Evolutionary conservation across 1,140 invertebrate species (phyloP), one percentile per base, ranked within the genome.

Genomic region (Ectropis grisescens): DNA sequence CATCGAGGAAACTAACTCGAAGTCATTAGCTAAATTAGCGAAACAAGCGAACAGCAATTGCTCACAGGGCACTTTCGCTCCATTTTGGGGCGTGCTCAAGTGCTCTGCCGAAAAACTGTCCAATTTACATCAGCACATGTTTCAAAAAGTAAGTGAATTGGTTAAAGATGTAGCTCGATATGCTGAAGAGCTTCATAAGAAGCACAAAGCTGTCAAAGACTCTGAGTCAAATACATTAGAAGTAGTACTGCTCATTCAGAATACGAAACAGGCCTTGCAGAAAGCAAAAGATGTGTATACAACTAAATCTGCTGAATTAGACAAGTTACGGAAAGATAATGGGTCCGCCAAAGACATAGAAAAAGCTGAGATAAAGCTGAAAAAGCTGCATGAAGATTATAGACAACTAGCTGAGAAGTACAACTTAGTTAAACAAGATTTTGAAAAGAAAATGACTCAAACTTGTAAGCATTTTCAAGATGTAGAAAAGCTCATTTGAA

Each of bases 381-480:
- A 93, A 76, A 97, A 97, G 84, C 85, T 95, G 25, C 92, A 96
- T 74, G 96, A 98, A 69, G 96, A 98, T 50, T 97, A 98, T 61
- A 94, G 92, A 76, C 75, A 81, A 29, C 85, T 95, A 34, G 88
- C 96, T 29, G 94, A 97, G 30, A 98, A 97, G 79, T 97, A 98
- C 68, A 89, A 88, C 43, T 79, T 86, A 10, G 89, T 95, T 33
- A 91, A 96, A 70, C 93, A 94, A 49, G 94, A 97, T 55, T 98
- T 97, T 84, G 94, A 97, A 82, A 89, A 89, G 42, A 96, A 96
- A 83, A 98, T 98, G 95, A 92, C 91, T 12, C 86, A 90, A 44
- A 95, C 95, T 19, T 97, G 95, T 83, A 92, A 91, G 90, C 92
- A 94, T 67, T 98, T 98, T 71, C 96, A 98, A 87, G 92, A 94